Conservation (phyloP, 2,888 invertebrate genomes). For the Eumerus sabulonum region DNA sequence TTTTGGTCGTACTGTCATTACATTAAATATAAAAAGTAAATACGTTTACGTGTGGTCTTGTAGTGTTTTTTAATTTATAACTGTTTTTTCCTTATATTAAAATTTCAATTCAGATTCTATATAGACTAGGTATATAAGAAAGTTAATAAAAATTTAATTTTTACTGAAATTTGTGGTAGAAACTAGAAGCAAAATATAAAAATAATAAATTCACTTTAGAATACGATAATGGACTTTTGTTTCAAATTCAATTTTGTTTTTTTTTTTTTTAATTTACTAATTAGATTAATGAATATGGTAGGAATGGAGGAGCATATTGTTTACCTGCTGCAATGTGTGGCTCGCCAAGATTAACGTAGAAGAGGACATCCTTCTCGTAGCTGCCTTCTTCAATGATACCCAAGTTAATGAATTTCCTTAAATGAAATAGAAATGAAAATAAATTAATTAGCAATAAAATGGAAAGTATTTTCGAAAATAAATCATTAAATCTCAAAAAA, state of each 20-base stretch:
- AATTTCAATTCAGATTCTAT: conserved; percentile 39
- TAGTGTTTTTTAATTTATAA: conserved; percentile 47
- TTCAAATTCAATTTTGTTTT: conserved; percentile 28
- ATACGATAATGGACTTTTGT: conserved; percentile 48
- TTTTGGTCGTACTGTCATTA: conserved; percentile 53
- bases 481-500: too few species aligned
- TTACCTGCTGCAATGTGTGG: conserved; percentile 94
- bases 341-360: conserved; percentile 94
- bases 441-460: too few species aligned
- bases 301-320: conserved; percentile 33
- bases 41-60: conserved; percentile 52
- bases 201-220: conserved; percentile 67
- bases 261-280: too few species aligned
- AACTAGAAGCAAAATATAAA: conserved; percentile 76
- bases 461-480: too few species aligned
- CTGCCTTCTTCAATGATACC: conserved; percentile 97
- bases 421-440: conserved; percentile 79
- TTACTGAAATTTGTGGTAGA: conserved; percentile 77
- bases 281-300: conserved; percentile 20
- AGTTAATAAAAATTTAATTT: conserved; percentile 76
- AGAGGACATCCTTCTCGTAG: conserved; percentile 97
- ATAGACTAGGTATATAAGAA: conserved; percentile 48
- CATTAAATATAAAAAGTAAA: conserved; percentile 12
- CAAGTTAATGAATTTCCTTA: conserved; percentile 91
- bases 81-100: conserved; percentile 11